A percentile compares a stretch with the other conserved stretches of the same genome.
phyloP scores from a whole-genome alignment of 2,888 invertebrate genomes.

The Oligia strigilis region DNA sequence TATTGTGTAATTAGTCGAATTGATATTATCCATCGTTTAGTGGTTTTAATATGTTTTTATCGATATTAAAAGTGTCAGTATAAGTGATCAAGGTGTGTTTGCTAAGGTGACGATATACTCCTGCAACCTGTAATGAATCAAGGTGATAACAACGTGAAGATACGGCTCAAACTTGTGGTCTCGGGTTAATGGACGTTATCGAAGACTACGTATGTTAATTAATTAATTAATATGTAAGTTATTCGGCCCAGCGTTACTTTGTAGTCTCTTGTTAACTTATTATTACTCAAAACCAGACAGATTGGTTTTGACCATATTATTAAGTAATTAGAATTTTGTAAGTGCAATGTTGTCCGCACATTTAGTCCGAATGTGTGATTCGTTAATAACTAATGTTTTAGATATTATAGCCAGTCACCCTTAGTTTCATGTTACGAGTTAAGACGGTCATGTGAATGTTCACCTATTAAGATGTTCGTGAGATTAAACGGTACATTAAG shows the following conservation, averaged over 20 bases:
- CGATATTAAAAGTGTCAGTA: slow-evolving; percentile 68
- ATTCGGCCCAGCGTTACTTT: slow-evolving; percentile 83
- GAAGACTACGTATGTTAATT: slow-evolving; percentile 87
- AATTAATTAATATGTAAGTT: slow-evolving; percentile 74
- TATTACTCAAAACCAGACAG: slow-evolving; percentile 80
- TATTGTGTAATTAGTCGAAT: slow-evolving; percentile 51
- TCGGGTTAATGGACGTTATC: slow-evolving; percentile 89
- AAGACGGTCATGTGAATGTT: slow-evolving; percentile 57
- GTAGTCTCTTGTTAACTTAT: slow-evolving; percentile 72
- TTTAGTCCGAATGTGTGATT: slow-evolving; percentile 61
- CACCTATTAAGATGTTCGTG: slow-evolving; percentile 54
- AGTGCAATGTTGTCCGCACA: slow-evolving; percentile 61
- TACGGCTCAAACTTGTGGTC: slow-evolving; percentile 88
- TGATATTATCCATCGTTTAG: slow-evolving; percentile 41
- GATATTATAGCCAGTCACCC: slow-evolving; percentile 85
- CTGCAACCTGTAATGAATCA: slow-evolving; percentile 86
- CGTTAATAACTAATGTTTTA: slow-evolving; percentile 68
- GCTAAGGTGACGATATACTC: slow-evolving; percentile 78
- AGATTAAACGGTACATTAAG: slow-evolving; percentile 42
- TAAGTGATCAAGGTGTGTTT: slow-evolving; percentile 66
- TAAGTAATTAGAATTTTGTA: slow-evolving; percentile 61
- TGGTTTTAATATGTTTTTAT: slow-evolving; percentile 54
- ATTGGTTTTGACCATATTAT: slow-evolving; percentile 78
- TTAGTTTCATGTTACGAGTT: slow-evolving; percentile 70
- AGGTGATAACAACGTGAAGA: slow-evolving; percentile 80